Evolutionary conservation across 2,113 vertebrate genomes (phyloP), one percentile per base, ranked within the genome.

Genomic region (Stercorarius parasiticus): DNA sequence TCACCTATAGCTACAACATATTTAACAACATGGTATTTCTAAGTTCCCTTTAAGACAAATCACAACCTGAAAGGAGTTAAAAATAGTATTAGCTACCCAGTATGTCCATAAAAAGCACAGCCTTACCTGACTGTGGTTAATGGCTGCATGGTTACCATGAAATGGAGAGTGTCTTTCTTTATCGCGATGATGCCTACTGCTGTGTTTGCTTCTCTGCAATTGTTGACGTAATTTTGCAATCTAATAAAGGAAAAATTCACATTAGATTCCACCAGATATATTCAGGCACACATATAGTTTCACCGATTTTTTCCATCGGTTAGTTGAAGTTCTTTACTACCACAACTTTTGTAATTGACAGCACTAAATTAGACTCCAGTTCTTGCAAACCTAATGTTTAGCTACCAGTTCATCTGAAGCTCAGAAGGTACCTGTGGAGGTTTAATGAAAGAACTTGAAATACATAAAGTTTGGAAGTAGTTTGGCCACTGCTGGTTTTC

Each of bases 161-260:
- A 99, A 99, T 12, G 99, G 99, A 56, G 99, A 99, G 95, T 99
- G 99, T 88, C 99, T 99, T 53, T 99, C 99, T 97, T 99, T 99
- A 73, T 99, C 99, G 11, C 99, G 98, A 89, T 99, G 99, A 96
- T 99, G 99, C 47, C 99, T 98, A 92, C 99, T 99, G 98, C 99
- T 99, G 71, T 99, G 99, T 94, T 99, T 99, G 98, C 99, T 99
- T 94, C 99, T 99, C 97, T 99, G 99, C 56, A 99, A 98, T 18
- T 99, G 99, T 88, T 99, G 99, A 42, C 99, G 99, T 97, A 99
- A 95, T 94, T 99, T 99, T 86, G 99, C 99, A 73, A 99, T 99
- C 99, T 99, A 86, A 86, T 16, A 11, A 40, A 64, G 36, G 10
- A 93, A 94, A 96, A 82, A 88, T 1, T 42, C 15, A 42, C 6